These are phyloP conservation scores for Drosophila paranaensis DNA, from an alignment of 2,888 invertebrate genomes.

Conservation along the genomic window DNA sequence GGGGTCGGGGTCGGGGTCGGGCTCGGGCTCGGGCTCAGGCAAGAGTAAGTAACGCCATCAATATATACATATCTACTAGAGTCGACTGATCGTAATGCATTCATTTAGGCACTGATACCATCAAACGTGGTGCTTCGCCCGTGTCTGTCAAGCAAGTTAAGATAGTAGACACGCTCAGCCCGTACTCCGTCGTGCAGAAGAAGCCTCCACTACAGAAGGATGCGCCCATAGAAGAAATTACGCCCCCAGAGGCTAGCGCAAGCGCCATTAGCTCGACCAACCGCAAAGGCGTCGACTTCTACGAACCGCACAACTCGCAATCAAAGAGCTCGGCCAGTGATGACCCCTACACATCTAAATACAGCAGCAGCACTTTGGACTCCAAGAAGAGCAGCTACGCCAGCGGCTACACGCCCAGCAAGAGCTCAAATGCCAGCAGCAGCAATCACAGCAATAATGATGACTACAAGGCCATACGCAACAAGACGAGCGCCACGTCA, in stretches of 20 bases:
- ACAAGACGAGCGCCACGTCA: slow-evolving; percentile 82
- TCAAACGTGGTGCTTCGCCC: slow-evolving; percentile 85
- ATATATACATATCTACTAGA: background rate
- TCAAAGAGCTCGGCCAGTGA: slow-evolving; percentile 66
- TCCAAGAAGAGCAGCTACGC: slow-evolving; percentile 69
- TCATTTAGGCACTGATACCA: slow-evolving; percentile 84
- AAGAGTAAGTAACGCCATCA: slow-evolving; percentile 74
- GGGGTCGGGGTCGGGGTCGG: slow-evolving; percentile 89
- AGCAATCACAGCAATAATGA: slow-evolving; percentile 75
- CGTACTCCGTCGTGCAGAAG: slow-evolving; percentile 82
- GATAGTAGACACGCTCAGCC: slow-evolving; percentile 83
- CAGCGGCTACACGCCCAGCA: slow-evolving; percentile 60
- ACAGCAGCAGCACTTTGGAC: slow-evolving; percentile 61
- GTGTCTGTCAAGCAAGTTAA: slow-evolving; percentile 83
- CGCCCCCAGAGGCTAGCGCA: slow-evolving; percentile 56
- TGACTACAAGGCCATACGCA: slow-evolving; percentile 82
- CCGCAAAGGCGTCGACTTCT: slow-evolving; percentile 80
- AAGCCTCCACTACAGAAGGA: slow-evolving; percentile 78
- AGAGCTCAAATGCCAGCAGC: slow-evolving; percentile 47
- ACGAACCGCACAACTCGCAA: slow-evolving; percentile 81
- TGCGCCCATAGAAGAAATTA: slow-evolving; percentile 64
- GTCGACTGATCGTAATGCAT: background rate
- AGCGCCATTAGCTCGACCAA: slow-evolving; percentile 34
- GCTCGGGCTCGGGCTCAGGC: slow-evolving; percentile 83
- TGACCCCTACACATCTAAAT: slow-evolving; percentile 66